Percentiles rank a stretch among this genome's conserved stretches.
Evolutionary conservation across 2,113 vertebrate genomes (phyloP).

Genomic region (Lophura nycthemera): DNA sequence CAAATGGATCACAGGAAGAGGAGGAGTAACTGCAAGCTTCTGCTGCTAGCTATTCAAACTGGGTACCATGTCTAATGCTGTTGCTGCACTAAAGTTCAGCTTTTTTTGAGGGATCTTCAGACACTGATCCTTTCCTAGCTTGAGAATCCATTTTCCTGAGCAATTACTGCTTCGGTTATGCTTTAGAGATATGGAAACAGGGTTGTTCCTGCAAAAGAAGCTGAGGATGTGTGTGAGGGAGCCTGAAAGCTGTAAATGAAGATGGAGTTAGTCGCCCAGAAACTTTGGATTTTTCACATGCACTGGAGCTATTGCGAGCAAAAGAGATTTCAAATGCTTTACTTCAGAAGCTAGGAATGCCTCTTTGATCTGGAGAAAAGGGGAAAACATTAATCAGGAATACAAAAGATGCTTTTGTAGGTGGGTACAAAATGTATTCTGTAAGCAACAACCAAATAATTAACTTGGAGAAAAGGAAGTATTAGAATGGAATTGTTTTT

Average conservation of each 20-base stretch:
- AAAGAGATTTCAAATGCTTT: neutral
- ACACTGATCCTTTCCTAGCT: neutral
- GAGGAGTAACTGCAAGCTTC: neutral
- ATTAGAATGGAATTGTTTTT: neutral
- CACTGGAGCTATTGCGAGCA: neutral
- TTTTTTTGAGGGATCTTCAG: neutral
- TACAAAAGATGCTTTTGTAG: neutral
- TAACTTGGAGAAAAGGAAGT: neutral
- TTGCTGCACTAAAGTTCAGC: neutral
- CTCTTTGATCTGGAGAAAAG: neutral
- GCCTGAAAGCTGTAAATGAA: neutral
- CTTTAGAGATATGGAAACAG: neutral
- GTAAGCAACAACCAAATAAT: neutral
- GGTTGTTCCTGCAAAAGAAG: neutral
- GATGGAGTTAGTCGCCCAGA: neutral
- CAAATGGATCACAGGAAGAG: neutral
- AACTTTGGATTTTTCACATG: neutral
- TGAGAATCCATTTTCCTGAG: neutral
- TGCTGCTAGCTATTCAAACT: neutral
- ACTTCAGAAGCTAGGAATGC: neutral
- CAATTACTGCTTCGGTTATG: neutral
- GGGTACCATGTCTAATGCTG: neutral
- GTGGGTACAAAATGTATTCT: neutral
- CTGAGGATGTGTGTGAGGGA: rapidly evolving
- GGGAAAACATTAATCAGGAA: neutral